Conservation (phyloP, 2,113 vertebrate genomes). For the Lepisosteus oculatus region DNA sequence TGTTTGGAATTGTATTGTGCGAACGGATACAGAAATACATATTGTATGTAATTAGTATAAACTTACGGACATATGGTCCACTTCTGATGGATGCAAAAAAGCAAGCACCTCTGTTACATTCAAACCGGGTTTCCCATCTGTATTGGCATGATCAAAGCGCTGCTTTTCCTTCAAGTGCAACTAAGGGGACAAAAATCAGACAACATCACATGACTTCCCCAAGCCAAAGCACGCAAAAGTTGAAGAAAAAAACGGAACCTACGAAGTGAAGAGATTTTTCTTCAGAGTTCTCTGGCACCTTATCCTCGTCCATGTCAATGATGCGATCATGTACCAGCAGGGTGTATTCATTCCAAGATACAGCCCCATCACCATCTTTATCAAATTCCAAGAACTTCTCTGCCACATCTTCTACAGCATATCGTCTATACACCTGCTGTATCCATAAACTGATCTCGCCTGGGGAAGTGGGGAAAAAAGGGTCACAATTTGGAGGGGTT, state of each 20-base stretch:
- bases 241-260: conserved; percentile 27
- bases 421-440: conserved; percentile 87
- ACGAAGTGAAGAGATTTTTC: conserved; percentile 89
- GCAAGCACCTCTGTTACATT: conserved; percentile 84
- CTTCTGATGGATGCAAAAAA: conserved; percentile 92
- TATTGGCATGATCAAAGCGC: conserved; percentile 84
- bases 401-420: conserved; percentile 85
- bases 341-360: conserved; percentile 93
- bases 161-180: conserved; percentile 89
- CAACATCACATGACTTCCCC: no score
- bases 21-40: no score
- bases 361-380: conserved; percentile 70
- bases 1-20: no score
- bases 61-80: conserved; percentile 90
- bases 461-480: conserved; percentile 43
- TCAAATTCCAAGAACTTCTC: conserved; percentile 85
- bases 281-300: conserved; percentile 77
- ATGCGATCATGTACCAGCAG: conserved; percentile 77
- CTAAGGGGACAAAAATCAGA: conserved; percentile 51
- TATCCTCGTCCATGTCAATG: conserved; percentile 74
- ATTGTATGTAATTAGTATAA: not conserved
- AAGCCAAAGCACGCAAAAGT: no score
- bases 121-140: conserved; percentile 68
- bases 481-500: no score
- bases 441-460: conserved; percentile 92